Base-by-base conservation (phyloP, 2,797 vertebrate genomes). In the Anisognathus igniventris region DNA sequence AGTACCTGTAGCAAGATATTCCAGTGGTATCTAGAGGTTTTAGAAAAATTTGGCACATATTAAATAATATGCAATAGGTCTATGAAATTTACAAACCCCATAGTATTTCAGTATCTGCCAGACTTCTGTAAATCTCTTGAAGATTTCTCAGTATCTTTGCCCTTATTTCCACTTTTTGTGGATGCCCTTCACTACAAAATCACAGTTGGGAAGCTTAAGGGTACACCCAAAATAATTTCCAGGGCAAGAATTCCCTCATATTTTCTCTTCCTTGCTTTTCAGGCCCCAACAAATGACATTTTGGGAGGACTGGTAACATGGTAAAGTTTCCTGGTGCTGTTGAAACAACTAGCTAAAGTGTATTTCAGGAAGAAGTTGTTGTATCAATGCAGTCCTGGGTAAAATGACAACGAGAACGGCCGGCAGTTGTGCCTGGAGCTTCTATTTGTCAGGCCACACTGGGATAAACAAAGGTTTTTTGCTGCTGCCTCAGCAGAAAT, bases 161-260 rank as follows among this genome's bases (percentile, higher is more conserved):
- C 14, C 10, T 66, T 56, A 21, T n/a, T 62, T 70, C 18, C 19
- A 28, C 8, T 62, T 14, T 44, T 80, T 67, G 20, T 51, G 24
- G 9, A 56, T 44, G 33, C 8, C 16, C 19, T 74, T 25, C 22
- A 14, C 9, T 44, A 56, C 4, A 39, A 33, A 35, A 67, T 7
- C 7, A 20, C 22, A 7, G 1, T 8, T 0, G 3, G 44, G 19
- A 75, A 87, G 14, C 28, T 6, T 27, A 57, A 23, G 8, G 1
- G 3, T 68, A 14, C 17, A 18, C 0, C 0, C 3, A 45, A 16
- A 42, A 28, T 40, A 47, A n/a, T 61, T 66, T 62, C 31, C 23
- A 47, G 75, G n/a, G 14, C 45, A 75, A 68, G 31, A 88, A 51
- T 85, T 78, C 13, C 5, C 12, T 67, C 18, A 31, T 54, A 21